Conservation (phyloP, 2,888 invertebrate genomes). For the Agrotis exclamationis region DNA sequence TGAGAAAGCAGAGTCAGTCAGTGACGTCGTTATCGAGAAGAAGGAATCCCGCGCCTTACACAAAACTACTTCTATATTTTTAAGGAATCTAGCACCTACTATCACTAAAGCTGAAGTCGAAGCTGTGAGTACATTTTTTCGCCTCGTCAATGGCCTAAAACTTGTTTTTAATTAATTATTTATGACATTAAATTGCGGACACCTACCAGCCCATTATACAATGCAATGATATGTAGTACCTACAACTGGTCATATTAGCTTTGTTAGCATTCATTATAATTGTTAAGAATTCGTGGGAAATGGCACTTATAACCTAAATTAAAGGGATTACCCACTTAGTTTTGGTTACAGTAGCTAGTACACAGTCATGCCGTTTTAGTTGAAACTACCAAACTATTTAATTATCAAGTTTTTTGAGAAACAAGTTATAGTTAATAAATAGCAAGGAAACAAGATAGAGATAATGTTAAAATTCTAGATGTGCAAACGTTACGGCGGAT, state of each 20-base stretch:
- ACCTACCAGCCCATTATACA: too few species aligned
- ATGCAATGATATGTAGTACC: too few species aligned
- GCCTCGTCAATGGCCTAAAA: neutral
- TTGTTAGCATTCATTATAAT: too few species aligned
- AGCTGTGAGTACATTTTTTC: slow-evolving; percentile 92
- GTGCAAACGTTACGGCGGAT: slow-evolving; percentile 98
- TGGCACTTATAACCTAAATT: too few species aligned
- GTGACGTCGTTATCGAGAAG: slow-evolving; percentile 86
- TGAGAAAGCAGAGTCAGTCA: slow-evolving; percentile 89
- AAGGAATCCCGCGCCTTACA: slow-evolving; percentile 94
- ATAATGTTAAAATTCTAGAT: slow-evolving; percentile 88
- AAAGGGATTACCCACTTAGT: too few species aligned
- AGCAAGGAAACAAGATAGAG: neutral
- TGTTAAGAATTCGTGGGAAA: too few species aligned
- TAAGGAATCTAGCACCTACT: slow-evolving; percentile 98
- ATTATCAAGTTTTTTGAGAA: too few species aligned
- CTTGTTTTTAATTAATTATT: neutral
- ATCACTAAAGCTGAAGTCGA: slow-evolving; percentile 99
- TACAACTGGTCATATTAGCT: too few species aligned
- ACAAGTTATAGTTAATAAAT: neutral
- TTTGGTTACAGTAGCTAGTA: too few species aligned
- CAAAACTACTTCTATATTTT: slow-evolving; percentile 99
- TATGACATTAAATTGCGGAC: too few species aligned
- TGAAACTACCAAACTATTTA: too few species aligned
- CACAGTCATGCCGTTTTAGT: too few species aligned